Evolutionary conservation across 2,888 invertebrate species (phyloP), one percentile per base, ranked within the genome.

Genomic region (Lacanobia wlatinum): DNA sequence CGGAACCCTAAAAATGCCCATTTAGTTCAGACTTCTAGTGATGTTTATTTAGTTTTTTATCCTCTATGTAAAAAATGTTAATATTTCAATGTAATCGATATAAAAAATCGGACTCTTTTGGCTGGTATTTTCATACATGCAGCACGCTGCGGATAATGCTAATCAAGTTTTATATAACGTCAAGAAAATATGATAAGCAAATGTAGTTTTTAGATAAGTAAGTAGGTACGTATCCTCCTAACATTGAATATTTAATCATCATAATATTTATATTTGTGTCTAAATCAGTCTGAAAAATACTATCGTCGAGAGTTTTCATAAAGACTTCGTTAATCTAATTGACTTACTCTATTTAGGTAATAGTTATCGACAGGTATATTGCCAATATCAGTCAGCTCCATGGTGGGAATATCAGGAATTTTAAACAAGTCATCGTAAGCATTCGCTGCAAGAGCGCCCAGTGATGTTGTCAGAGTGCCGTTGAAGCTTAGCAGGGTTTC

Each of bases 281-380:
- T 10, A 14, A 28, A 52, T 40, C 28, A 14, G 14, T 43, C 43
- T 43, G 14, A 34, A 18, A 18, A 43, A n/a, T 50, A 40, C 4
- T 50, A 23, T 48, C 38, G 4, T 70, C 1, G 3, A 12, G 0
- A 18, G 0, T 23, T 52, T 62, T 46, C 10, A 34, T n/a, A 18
- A 12, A 8, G 18, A 58, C 4, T 23, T 70, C 3, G 21, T 50
- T 77, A 28, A n/a, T 40, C 7, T 14, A 67, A 56, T 50, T 18
- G 23, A 85, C 89, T 87, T 87, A 96, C 96, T 89, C 92, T 88
- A 62, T 94, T 83, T 71, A 96, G 88, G 85, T 96, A 96, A 80
- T 94, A 92, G 2, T 93, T 87, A 9, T 94, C 90, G 16, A 96
- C 73, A 18, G 88, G 74, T 59, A 85, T 82, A 5, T 81, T 84